Evolutionary conservation across 2,113 vertebrate species (phyloP).

Genomic region (Reinhardtius hippoglossoides): DNA sequence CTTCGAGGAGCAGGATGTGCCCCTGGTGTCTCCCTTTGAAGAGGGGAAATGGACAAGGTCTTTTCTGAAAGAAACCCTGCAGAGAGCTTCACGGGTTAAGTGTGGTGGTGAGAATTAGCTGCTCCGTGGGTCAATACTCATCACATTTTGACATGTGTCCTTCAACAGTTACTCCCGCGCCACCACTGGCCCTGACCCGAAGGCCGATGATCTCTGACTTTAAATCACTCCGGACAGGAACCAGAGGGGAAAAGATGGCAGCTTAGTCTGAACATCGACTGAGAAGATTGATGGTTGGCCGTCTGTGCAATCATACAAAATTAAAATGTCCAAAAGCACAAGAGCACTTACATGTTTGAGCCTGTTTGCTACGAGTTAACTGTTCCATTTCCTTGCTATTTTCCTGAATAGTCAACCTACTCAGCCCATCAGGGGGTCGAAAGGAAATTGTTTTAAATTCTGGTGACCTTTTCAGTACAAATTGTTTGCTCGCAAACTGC

Average conservation of each 20-base stretch:
- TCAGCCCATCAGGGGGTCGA: background rate
- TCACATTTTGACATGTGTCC: slow-evolving; percentile 29
- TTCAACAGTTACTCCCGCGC: slow-evolving; percentile 15
- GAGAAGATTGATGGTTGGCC: background rate
- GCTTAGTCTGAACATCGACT: background rate
- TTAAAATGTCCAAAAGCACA: slow-evolving; percentile 6
- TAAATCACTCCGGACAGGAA: slow-evolving; percentile 10
- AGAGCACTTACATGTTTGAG: too few relatives aligned
- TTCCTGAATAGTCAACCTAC: background rate
- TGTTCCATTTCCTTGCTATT: background rate
- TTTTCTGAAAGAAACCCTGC: background rate
- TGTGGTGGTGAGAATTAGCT: background rate
- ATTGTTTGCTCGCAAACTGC: background rate
- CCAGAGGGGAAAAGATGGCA: background rate
- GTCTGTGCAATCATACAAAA: background rate
- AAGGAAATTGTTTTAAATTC: background rate
- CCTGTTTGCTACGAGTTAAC: background rate
- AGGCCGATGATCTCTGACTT: slow-evolving; percentile 9
- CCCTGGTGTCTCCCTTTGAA: background rate
- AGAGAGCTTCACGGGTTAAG: background rate
- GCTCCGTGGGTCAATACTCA: slow-evolving; percentile 1
- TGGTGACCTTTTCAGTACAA: too few relatives aligned
- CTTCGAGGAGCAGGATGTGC: background rate
- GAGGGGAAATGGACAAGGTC: background rate
- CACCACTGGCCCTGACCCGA: background rate